These are phyloP conservation scores for cattle (Bos taurus) DNA, from an alignment of 2,113 vertebrate genomes.

Conservation along the genomic window ARS-UCD2.0 NC_037356.1:25376001-25376500, in stretches of 20 bases:
- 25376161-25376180: background rate
- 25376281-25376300: background rate
- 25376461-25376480: background rate
- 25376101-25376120: background rate
- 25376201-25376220: background rate
- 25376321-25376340: background rate
- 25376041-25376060: background rate
- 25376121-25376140: background rate
- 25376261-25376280: background rate
- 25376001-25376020: background rate
- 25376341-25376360: background rate
- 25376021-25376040: background rate
- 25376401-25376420: background rate
- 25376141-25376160: background rate
- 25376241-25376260: background rate
- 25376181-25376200: background rate
- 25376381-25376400: background rate
- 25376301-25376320: background rate
- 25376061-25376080: background rate
- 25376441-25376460: background rate
- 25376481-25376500: background rate
- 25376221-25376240: background rate
- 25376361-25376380: background rate
- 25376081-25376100: background rate
- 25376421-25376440: background rate